A percentile compares a stretch with the other conserved stretches of the same genome.
These are phyloP conservation scores for Malurus elegans DNA, from an alignment of 2,113 vertebrate genomes.

Conservation along the genomic window DNA sequence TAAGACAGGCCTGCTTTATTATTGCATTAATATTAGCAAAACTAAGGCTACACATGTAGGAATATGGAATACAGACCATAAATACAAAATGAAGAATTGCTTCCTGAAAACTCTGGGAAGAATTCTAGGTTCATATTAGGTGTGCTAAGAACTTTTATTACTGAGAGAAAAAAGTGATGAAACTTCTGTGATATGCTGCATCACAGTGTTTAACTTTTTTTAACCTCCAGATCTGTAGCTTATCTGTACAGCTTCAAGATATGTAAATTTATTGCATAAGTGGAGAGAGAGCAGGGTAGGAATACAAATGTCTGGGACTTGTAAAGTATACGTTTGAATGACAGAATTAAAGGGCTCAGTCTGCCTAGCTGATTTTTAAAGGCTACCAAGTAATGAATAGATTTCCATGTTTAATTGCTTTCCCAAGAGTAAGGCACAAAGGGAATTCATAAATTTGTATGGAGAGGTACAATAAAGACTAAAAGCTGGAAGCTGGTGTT, in stretches of 20 bases:
- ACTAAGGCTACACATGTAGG: background rate
- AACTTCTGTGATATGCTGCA: background rate
- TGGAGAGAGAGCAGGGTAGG: background rate
- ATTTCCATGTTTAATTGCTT: slow-evolving; percentile 58
- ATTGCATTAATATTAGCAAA: background rate
- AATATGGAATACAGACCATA: background rate
- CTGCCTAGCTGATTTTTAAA: slow-evolving; percentile 11
- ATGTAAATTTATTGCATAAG: background rate
- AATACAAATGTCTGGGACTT: background rate
- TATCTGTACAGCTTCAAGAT: background rate
- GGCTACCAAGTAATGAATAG: slow-evolving; percentile 27
- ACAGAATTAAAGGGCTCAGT: background rate
- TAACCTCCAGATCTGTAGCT: background rate
- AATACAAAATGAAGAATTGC: background rate
- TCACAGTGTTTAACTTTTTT: background rate
- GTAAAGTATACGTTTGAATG: background rate
- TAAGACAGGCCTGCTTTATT: background rate
- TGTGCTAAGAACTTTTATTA: background rate
- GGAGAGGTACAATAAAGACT: background rate
- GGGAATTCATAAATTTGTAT: slow-evolving; percentile 41
- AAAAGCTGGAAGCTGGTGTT: slow-evolving; percentile 1
- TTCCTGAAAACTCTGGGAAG: background rate
- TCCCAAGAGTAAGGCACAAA: slow-evolving; percentile 48
- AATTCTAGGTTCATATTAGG: background rate
- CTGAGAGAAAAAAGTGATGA: background rate